Conservation (phyloP, 53 echinoderm and acorn worm genomes). For the Temnopleurus reevesii region DNA sequence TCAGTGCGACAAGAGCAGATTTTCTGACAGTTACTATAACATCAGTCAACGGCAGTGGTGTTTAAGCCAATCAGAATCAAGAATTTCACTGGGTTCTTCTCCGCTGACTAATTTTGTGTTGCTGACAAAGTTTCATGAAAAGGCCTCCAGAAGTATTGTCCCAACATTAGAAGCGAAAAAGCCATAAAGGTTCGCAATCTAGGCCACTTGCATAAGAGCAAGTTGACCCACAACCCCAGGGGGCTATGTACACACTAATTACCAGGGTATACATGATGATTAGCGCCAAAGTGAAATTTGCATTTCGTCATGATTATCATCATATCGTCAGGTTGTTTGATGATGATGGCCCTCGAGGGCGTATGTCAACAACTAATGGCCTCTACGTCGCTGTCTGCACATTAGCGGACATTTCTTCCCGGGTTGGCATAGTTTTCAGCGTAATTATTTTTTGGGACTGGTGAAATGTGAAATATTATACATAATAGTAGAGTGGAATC, state of each 20-base stretch:
- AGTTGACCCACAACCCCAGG: not conserved
- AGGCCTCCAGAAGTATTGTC: not conserved
- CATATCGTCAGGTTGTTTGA: not conserved
- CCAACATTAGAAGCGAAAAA: not conserved
- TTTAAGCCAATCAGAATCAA: no score
- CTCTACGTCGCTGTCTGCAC: not conserved
- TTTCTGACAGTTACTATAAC: no score
- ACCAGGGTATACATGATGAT: slow-evolving; percentile 20
- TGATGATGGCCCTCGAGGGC: slow-evolving; percentile 6
- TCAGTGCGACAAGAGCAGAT: no score
- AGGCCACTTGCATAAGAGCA: not conserved
- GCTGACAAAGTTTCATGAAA: not conserved
- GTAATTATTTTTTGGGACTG: not conserved
- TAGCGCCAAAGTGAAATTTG: not conserved
- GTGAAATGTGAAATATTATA: no score
- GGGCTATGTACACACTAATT: slow-evolving; percentile 27
- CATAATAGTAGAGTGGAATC: no score
- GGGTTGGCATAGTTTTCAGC: not conserved
- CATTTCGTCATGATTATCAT: not conserved
- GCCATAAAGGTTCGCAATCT: not conserved
- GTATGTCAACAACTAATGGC: not conserved
- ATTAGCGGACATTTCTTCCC: not conserved
- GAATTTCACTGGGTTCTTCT: no score
- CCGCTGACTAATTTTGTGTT: no score
- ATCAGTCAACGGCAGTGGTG: no score